Percentiles rank a stretch among this genome's conserved stretches.
These are phyloP conservation scores for Drosophila arizonae DNA, from an alignment of 1,140 invertebrate genomes.

Conservation along the genomic window DNA sequence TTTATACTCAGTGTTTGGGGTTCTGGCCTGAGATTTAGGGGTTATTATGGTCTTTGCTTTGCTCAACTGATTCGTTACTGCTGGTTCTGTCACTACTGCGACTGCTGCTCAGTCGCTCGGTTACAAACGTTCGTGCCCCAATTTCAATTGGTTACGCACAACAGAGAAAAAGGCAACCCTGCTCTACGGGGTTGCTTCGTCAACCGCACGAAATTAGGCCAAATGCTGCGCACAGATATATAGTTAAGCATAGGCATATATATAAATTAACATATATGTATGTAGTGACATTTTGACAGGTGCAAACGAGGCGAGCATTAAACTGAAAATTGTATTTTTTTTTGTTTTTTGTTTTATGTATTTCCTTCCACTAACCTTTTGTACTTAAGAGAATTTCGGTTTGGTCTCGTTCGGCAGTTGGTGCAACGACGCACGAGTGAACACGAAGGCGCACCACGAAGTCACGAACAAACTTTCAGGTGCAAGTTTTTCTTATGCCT, in stretches of 20 bases:
- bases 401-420: conserved; percentile 35
- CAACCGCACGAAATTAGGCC: conserved; percentile 63
- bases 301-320: conserved; percentile 41
- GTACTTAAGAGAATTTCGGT: conserved; percentile 41
- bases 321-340: conserved; percentile 19
- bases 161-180: conserved; percentile 62
- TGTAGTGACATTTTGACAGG: conserved; percentile 64
- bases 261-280: conserved; percentile 22
- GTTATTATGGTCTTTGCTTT: conserved; percentile 77
- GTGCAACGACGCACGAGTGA: conserved; percentile 48
- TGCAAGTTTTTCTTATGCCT: conserved; percentile 68
- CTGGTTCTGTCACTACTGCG: neutral
- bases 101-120: conserved; percentile 5
- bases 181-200: conserved; percentile 48
- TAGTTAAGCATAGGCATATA: conserved; percentile 18
- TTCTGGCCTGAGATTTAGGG: conserved; percentile 42
- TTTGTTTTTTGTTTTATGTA: conserved; percentile 3
- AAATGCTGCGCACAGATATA: conserved; percentile 44
- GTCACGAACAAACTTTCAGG: conserved; percentile 66
- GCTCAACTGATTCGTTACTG: conserved; percentile 67
- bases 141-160: conserved; percentile 78
- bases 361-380: conserved; percentile 66
- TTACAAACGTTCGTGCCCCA: conserved; percentile 65
- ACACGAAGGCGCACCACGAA: conserved; percentile 44
- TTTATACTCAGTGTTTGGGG: conserved; percentile 6